These are phyloP conservation scores for Discoglossus pictus DNA, from an alignment of 2,797 vertebrate species.

Conservation along the genomic window DNA sequence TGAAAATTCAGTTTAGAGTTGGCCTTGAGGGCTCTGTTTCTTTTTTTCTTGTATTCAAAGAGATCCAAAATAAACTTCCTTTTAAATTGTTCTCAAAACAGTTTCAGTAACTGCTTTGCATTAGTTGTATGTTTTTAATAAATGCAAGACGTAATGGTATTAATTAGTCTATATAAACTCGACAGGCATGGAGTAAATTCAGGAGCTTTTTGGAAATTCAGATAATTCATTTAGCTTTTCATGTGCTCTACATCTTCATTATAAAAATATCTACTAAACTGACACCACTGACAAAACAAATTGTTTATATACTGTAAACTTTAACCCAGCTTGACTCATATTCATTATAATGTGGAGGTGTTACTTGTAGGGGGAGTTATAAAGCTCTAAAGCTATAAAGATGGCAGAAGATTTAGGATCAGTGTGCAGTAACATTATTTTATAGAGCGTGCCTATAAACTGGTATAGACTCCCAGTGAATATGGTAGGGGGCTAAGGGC, in stretches of 20 bases:
- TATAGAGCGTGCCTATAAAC: too few relatives aligned
- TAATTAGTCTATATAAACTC: constrained; percentile 34
- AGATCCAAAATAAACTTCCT: constrained; percentile 45
- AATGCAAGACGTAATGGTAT: constrained; percentile 18
- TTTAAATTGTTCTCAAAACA: constrained; percentile 19
- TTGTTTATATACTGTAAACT: too few relatives aligned
- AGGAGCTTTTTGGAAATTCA: constrained; percentile 23
- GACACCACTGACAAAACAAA: too few relatives aligned
- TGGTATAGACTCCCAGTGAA: too few relatives aligned
- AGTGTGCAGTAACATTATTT: too few relatives aligned
- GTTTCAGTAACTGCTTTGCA: constrained; percentile 32
- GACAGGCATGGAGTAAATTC: constrained; percentile 14
- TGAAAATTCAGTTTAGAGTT: constrained; percentile 18
- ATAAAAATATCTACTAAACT: too few relatives aligned
- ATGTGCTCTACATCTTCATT: neutral
- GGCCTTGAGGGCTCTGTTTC: constrained; percentile 12
- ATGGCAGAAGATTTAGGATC: too few relatives aligned
- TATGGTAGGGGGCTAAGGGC: too few relatives aligned
- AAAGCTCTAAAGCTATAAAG: too few relatives aligned
- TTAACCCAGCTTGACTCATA: too few relatives aligned
- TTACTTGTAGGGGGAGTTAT: too few relatives aligned
- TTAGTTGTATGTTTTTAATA: constrained; percentile 39
- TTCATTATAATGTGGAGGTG: too few relatives aligned
- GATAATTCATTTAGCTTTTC: constrained; percentile 5
- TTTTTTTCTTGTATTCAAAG: constrained; percentile 14